Percentiles rank a stretch among this genome's conserved stretches.
Evolutionary conservation across 2,888 invertebrate genomes (phyloP).

Genomic region (Anoplius nigerrimus): DNA sequence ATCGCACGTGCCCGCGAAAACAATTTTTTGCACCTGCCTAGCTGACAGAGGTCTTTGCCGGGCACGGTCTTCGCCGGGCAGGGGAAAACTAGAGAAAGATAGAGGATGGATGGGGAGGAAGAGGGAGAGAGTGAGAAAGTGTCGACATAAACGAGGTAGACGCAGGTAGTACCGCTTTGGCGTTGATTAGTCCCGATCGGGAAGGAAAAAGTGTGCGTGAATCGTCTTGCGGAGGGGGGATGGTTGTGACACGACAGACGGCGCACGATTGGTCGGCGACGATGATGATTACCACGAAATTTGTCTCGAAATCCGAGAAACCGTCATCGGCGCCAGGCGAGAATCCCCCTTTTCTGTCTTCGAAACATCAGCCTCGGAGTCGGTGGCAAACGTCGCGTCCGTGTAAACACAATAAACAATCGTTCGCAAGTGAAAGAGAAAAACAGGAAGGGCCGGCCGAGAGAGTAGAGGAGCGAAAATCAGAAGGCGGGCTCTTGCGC

Average conservation of each 20-base stretch:
- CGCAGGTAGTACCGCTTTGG: constrained; percentile 14
- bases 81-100: not conserved
- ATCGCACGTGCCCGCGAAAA: constrained; percentile 43
- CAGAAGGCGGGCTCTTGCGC: not conserved
- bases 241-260: constrained; percentile 1
- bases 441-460: no score
- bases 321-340: constrained; percentile 32
- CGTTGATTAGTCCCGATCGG: constrained; percentile 29
- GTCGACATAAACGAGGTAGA: constrained; percentile 8
- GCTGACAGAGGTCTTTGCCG: constrained; percentile 31
- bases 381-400: constrained; percentile 15
- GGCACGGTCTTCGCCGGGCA: not conserved
- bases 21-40: constrained; percentile 49
- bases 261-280: constrained; percentile 32
- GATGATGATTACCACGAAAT: constrained; percentile 48
- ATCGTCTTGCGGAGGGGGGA: constrained; percentile 3
- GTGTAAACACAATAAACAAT: not conserved
- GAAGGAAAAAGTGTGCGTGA: constrained; percentile 37
- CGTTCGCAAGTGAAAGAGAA: constrained; percentile 1
- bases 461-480: not conserved
- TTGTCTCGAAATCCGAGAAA: constrained; percentile 47
- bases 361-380: not conserved
- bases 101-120: not conserved
- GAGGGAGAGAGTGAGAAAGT: not conserved
- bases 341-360: constrained; percentile 31